Percentiles rank a stretch among this genome's conserved stretches.
These are phyloP conservation scores for Netelia inedita DNA, from an alignment of 2,888 invertebrate genomes.

Conservation along the genomic window DNA sequence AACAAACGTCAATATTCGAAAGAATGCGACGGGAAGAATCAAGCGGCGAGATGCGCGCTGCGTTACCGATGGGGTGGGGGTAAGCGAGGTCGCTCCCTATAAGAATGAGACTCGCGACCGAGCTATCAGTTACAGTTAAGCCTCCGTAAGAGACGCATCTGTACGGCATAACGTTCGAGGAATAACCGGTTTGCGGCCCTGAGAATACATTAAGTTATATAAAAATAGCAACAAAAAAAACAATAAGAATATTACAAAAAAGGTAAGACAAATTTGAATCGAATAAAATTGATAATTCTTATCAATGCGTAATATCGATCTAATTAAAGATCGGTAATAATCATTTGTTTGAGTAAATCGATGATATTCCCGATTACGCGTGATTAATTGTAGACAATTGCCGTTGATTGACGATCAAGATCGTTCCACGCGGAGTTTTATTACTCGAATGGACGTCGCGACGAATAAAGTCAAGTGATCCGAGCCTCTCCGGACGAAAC, in stretches of 20 bases:
- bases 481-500: conserved; percentile 3
- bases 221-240: conserved; percentile 26
- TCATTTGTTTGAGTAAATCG: too few relatives aligned
- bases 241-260: conserved; percentile 10
- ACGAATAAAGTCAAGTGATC: conserved; percentile 24
- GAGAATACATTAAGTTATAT: background rate
- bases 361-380: background rate
- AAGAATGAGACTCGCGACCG: conserved; percentile 63
- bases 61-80: conserved; percentile 67
- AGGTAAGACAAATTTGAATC: conserved; percentile 30
- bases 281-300: background rate
- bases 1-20: conserved; percentile 40
- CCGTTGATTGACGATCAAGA: conserved; percentile 42
- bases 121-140: conserved; percentile 60
- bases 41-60: conserved; percentile 27
- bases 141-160: conserved; percentile 30
- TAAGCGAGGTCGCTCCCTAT: conserved; percentile 59
- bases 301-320: background rate
- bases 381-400: conserved; percentile 46
- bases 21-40: conserved; percentile 10
- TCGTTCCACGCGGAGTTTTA: conserved; percentile 18
- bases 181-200: conserved; percentile 41
- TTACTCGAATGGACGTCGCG: conserved; percentile 7
- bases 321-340: too few relatives aligned
- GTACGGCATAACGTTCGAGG: conserved; percentile 8